Conservation (phyloP, 1,140 invertebrate genomes). For the Venturia canescens region DNA sequence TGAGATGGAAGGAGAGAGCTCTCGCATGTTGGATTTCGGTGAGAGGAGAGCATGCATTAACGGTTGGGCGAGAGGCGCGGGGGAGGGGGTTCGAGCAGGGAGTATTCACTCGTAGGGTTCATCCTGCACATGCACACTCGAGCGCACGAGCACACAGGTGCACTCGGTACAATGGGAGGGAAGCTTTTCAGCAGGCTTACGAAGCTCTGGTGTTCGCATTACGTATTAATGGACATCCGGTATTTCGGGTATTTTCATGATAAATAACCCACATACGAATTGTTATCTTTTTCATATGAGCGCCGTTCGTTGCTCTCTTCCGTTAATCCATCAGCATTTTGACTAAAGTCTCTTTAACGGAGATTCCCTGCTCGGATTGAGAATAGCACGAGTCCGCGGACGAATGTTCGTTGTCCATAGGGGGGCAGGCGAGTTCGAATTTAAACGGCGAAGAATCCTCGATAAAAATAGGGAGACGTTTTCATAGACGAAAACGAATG, state of each 20-base stretch:
- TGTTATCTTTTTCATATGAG: not conserved
- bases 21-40: not conserved
- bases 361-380: no score
- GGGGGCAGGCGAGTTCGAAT: no score
- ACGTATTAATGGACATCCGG: conserved; percentile 69
- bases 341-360: no score
- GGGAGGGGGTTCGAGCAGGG: conserved; percentile 10
- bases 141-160: not conserved
- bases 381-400: no score
- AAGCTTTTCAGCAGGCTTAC: conserved; percentile 44
- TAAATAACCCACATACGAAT: conserved; percentile 58
- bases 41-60: conserved; percentile 10
- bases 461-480: no score
- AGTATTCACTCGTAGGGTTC: not conserved
- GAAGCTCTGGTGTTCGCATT: conserved; percentile 10
- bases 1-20: conserved; percentile 15
- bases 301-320: not conserved
- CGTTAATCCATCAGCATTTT: no score
- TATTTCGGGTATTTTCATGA: conserved; percentile 63
- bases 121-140: conserved; percentile 2
- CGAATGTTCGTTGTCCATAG: no score
- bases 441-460: no score
- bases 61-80: conserved; percentile 11
- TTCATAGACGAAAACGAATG: not conserved
- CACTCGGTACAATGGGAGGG: conserved; percentile 23